Evolutionary conservation across 1,140 invertebrate species (phyloP), one percentile per base, ranked within the genome.

Genomic region (Penaeus chinensis): DNA sequence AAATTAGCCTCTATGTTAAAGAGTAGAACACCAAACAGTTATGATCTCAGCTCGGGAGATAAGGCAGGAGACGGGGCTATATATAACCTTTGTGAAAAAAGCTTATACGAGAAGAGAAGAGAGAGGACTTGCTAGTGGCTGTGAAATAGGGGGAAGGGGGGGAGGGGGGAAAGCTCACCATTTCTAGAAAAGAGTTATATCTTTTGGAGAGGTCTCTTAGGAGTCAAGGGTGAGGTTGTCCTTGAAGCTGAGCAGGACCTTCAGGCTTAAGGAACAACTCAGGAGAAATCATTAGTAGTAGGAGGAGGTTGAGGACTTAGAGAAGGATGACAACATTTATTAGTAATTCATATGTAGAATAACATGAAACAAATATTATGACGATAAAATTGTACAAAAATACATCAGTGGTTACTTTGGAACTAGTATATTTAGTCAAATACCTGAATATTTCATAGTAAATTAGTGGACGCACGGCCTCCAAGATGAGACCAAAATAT

Each of bases 301-400:
- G 80, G 54, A 82, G 79, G 77, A 77, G 24, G 76, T 47, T 74
- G 69, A 71, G 60, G 80, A 81, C 19, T 63, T 71, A 82, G 79
- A 74, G 69, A 74, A 22, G n/a, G 37, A 76, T 82, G 85, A 87
- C 85, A 82, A 87, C 62, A 82, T 87, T 71, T 62, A 65, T 87
- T 76, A 76, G 79, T 82, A 76, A 82, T 87, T 71, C 69, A 65
- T 87, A 82, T 82, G 79, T 82, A 82, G 79, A 74, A 87, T 82
- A 87, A 87, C 85, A 87, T 65, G 85, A 87, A 87, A 87, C 85
- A 87, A 87, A 82, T 82, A 87, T 87, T 87, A 87, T 87, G 85
- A 87, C 85, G 77, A 82, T 87, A 87, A 87, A 82, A 82, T 82
- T 87, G 85, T 87, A 87, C 80, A 87, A 87, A 87, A 87, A 87